A percentile compares a stretch with the other conserved stretches of the same genome.
These are phyloP conservation scores for Apostichopus japonicus DNA, from an alignment of 35 echinoderm and acorn worm species.

Conservation along the genomic window DNA sequence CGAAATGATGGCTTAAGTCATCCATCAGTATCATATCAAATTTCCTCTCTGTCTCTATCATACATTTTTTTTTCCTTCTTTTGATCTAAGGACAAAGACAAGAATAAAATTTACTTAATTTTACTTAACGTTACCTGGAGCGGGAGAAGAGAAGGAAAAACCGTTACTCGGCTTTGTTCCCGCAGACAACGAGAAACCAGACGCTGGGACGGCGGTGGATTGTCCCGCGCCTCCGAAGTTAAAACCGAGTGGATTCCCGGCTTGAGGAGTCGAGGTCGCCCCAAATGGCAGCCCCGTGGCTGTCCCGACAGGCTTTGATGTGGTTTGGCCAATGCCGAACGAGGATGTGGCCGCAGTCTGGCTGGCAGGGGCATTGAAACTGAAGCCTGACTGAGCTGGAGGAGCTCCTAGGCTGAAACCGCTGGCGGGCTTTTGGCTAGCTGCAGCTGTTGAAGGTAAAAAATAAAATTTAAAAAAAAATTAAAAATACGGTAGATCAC, in stretches of 20 bases:
- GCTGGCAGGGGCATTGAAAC: not conserved
- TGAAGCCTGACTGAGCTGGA: not conserved
- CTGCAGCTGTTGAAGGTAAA: not conserved
- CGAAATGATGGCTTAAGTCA: too few species aligned
- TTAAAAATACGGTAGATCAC: not conserved
- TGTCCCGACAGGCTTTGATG: not conserved
- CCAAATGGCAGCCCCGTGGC: not conserved
- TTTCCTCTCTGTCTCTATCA: too few species aligned
- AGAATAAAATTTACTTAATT: not conserved
- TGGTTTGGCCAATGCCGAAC: not conserved
- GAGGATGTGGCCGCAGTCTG: not conserved
- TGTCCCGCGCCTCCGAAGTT: not conserved
- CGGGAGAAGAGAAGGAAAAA: not conserved
- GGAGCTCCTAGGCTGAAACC: not conserved
- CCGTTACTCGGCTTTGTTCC: not conserved
- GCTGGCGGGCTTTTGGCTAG: not conserved
- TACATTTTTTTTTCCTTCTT: too few species aligned
- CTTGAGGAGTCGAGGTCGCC: not conserved
- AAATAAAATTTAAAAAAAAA: not conserved
- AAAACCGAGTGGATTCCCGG: not conserved
- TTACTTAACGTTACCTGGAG: not conserved
- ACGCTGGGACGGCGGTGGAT: not conserved
- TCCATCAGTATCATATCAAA: too few species aligned
- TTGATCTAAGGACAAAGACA: not conserved
- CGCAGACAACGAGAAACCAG: slow-evolving; percentile 37